These are phyloP conservation scores for Himantopus leucocephalus DNA, from an alignment of 2,113 vertebrate species.

Conservation along the genomic window DNA sequence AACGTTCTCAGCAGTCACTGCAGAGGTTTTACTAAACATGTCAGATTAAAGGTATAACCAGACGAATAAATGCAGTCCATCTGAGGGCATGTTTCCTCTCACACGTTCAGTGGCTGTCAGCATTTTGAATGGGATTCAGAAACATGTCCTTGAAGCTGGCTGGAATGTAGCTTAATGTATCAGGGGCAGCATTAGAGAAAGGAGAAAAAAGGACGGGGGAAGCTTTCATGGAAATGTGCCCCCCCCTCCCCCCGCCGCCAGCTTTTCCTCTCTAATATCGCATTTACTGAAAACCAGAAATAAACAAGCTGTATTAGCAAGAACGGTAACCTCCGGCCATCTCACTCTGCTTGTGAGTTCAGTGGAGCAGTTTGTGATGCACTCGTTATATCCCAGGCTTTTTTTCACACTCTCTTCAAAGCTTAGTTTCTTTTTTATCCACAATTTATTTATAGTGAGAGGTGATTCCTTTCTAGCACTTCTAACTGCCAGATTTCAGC, in stretches of 20 bases:
- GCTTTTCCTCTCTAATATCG: not conserved
- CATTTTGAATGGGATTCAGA: conserved; percentile 48
- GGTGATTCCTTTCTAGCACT: not conserved
- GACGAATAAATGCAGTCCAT: conserved; percentile 46
- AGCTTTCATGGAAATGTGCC: not conserved
- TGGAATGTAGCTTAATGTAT: not conserved
- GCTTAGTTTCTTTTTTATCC: not conserved
- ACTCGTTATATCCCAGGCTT: rapidly evolving
- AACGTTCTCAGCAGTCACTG: not conserved
- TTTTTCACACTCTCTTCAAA: not conserved
- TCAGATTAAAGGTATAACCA: conserved; percentile 55
- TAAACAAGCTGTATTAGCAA: not conserved
- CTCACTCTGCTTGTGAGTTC: not conserved
- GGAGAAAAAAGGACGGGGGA: conserved; percentile 38
- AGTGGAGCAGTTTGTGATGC: not conserved
- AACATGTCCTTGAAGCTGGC: conserved; percentile 61
- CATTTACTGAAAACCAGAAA: not conserved
- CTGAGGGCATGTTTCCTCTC: conserved; percentile 50
- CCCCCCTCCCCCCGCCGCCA: no score
- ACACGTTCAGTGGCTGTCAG: conserved; percentile 25
- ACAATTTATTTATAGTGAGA: not conserved
- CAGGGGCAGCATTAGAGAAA: conserved; percentile 16
- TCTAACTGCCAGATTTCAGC: not conserved
- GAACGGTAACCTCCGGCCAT: not conserved
- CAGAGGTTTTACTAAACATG: conserved; percentile 59